Evolutionary conservation across 1,140 invertebrate species (phyloP).

Genomic region (Phocides pigmalion): DNA sequence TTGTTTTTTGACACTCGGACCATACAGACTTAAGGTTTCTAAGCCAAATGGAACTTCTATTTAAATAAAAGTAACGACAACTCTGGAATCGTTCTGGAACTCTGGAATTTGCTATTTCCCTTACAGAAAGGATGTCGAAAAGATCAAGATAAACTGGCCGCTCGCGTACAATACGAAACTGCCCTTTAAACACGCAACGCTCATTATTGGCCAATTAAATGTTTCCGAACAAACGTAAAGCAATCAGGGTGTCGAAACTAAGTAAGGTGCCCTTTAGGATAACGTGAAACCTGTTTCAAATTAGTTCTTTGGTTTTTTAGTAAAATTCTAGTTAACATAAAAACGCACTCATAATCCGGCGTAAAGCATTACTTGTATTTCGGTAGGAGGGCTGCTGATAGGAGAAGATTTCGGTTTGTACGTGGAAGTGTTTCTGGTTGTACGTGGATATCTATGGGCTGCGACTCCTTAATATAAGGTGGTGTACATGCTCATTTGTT

Average conservation of each 20-base stretch:
- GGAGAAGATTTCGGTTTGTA: no score
- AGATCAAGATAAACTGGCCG: constrained; percentile 12
- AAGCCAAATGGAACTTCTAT: no score
- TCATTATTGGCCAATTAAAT: constrained; percentile 49
- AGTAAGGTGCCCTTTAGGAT: constrained; percentile 21
- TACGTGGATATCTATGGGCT: no score
- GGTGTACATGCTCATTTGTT: no score
- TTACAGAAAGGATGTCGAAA: constrained; percentile 12
- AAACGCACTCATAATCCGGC: neutral
- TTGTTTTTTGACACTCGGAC: no score
- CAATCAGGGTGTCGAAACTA: constrained; percentile 28
- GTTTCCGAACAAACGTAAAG: constrained; percentile 35
- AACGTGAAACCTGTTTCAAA: constrained; percentile 4
- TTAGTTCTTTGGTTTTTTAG: neutral
- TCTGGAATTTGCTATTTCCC: constrained; percentile 18
- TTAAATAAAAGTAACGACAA: no score
- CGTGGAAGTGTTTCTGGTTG: no score
- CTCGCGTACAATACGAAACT: constrained; percentile 42
- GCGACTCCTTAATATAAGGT: no score
- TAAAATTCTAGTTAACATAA: neutral
- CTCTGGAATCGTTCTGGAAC: neutral
- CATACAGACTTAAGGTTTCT: no score
- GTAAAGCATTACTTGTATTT: no score
- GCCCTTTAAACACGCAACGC: constrained; percentile 52
- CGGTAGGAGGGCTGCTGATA: no score